phyloP scores from a whole-genome alignment of 1,140 invertebrate species.

The Laodelphax striatellus region DNA sequence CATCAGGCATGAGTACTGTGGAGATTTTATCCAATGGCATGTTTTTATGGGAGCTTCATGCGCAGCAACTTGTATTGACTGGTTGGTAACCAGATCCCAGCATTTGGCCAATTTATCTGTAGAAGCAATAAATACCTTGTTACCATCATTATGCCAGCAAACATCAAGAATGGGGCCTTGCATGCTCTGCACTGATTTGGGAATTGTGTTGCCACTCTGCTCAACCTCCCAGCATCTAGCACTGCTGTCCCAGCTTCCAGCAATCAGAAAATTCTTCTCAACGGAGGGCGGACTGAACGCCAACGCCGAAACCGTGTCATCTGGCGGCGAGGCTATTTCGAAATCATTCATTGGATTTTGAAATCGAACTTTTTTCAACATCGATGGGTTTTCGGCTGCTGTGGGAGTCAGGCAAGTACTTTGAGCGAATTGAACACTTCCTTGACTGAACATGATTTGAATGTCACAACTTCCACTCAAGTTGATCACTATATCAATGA shows the following conservation, averaged over 20 bases:
- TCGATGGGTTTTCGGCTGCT: too few species aligned
- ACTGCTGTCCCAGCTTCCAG: slow-evolving; percentile 95
- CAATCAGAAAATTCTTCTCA: slow-evolving; percentile 83
- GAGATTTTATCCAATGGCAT: slow-evolving; percentile 94
- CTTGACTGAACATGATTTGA: slow-evolving; percentile 15
- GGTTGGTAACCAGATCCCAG: slow-evolving; percentile 95
- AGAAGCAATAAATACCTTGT: slow-evolving; percentile 71
- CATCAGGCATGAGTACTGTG: slow-evolving; percentile 94
- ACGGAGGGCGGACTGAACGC: slow-evolving; percentile 83
- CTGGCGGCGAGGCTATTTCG: slow-evolving; percentile 86
- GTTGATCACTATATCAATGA: too few species aligned
- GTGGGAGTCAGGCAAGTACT: too few species aligned
- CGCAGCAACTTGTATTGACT: slow-evolving; percentile 84
- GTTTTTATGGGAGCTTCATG: slow-evolving; percentile 95
- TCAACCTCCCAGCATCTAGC: slow-evolving; percentile 56
- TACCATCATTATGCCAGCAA: slow-evolving; percentile 82
- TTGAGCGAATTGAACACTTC: not conserved
- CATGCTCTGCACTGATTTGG: slow-evolving; percentile 96
- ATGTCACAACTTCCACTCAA: too few species aligned
- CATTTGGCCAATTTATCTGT: slow-evolving; percentile 97
- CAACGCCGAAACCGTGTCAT: slow-evolving; percentile 89
- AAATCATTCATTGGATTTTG: slow-evolving; percentile 57
- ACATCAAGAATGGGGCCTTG: slow-evolving; percentile 88
- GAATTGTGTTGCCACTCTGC: slow-evolving; percentile 79
- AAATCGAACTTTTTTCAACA: slow-evolving; percentile 9